phyloP scores from a whole-genome alignment of 1,140 invertebrate genomes.

The Pogonomyrmex californicus region DNA sequence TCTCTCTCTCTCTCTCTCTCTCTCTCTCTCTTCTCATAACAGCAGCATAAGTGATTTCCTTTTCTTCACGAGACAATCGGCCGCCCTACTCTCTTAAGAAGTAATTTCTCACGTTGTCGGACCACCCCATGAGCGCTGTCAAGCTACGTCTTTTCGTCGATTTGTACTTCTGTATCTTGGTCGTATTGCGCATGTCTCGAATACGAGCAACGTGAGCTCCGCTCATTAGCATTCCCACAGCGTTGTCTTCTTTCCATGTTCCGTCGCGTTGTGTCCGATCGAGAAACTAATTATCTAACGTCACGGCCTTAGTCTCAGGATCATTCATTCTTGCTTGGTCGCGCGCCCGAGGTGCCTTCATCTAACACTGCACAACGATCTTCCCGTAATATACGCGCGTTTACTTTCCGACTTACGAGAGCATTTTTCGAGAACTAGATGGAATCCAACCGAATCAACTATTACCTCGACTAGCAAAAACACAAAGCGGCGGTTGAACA shows the following conservation, averaged over 20 bases:
- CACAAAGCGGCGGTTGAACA: conserved; percentile 10
- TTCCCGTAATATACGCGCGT: conserved; percentile 22
- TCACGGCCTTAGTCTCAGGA: conserved; percentile 67
- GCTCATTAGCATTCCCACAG: conserved; percentile 70
- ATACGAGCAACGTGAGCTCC: conserved; percentile 44
- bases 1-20: no score
- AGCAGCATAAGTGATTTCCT: conserved; percentile 50
- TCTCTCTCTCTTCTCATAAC: conserved; percentile 37
- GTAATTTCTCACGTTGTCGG: conserved; percentile 57
- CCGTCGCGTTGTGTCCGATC: conserved; percentile 74
- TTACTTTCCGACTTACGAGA: conserved; percentile 18
- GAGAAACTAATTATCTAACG: conserved; percentile 82
- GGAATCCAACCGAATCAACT: neutral
- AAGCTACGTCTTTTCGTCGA: conserved; percentile 54
- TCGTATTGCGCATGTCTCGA: conserved; percentile 45
- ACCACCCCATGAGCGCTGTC: conserved; percentile 17
- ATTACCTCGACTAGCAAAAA: conserved; percentile 1
- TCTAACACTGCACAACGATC: conserved; percentile 34
- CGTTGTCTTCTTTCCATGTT: conserved; percentile 68
- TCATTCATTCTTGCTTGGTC: conserved; percentile 69
- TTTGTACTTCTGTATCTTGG: conserved; percentile 63
- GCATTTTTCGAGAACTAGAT: conserved; percentile 40
- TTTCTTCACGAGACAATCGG: conserved; percentile 53
- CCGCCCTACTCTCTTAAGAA: conserved; percentile 46
- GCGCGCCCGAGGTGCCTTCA: conserved; percentile 39